Evolutionary conservation across 2,888 invertebrate genomes (phyloP), one percentile per base, ranked within the genome.

Genomic region (Tethea ocularis): DNA sequence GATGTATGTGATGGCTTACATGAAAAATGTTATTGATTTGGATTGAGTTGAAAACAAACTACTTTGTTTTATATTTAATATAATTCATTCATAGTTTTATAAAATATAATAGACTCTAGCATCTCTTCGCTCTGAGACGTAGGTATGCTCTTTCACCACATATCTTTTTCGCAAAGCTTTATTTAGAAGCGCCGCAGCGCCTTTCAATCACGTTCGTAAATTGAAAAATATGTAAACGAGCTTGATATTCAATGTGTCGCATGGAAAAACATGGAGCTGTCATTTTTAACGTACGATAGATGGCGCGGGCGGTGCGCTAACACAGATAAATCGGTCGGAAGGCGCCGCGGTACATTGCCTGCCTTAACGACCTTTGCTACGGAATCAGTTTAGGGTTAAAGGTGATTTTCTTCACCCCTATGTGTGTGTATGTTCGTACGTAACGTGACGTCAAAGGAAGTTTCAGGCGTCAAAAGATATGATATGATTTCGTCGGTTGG

Each of bases 381-480:
- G 78, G 85, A 89, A 89, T 89, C 89, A 85, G 87, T 87, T 89
- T 87, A 85, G 85, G 88, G 88, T 87, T 87, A 85, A 89, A 89
- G 86, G 84, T 87, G 85, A 88, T 87, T 87, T 88, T 86, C 80
- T 78, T 74, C 75, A 72, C 68, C 36, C 56, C 57, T 62, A 41
- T 67, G 66, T 75, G 72, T 78, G 72, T 72, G 71, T n/a, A n/a
- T 68, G 69, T 36, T 54, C 22, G 33, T 11, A 33, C 54, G 54
- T 75, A 67, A 69, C 67, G 67, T 63, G 54, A 29, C 22, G 66
- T 77, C 74, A 75, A 75, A 75, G 74, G 72, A 80, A 75, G 68
- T 68, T 72, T 72, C 64, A 68, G 59, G 63, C 62, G 57, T 67
- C 60, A 60, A 60, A 60, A 59, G 68, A 69, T 66, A 67, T 70